phyloP scores from a whole-genome alignment of 2,888 invertebrate species.

The Pycnomerus fuliginosus region DNA sequence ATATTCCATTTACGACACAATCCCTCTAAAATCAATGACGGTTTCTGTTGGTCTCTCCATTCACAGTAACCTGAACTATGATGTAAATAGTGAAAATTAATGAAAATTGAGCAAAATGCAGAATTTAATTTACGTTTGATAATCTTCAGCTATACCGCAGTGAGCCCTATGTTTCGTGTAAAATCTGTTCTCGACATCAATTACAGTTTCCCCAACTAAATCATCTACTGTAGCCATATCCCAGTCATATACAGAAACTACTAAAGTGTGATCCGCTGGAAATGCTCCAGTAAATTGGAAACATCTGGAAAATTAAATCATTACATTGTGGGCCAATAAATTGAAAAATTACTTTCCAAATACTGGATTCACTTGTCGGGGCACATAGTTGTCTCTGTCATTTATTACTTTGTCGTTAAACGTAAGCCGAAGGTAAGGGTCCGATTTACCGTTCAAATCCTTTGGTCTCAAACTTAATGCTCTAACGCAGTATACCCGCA shows the following conservation, averaged over 20 bases:
- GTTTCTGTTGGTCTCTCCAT: constrained; percentile 77
- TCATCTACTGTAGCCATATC: constrained; percentile 70
- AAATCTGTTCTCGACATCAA: constrained; percentile 86
- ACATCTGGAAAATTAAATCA: constrained; percentile 55
- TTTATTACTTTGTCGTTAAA: constrained; percentile 66
- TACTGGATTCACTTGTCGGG: constrained; percentile 76
- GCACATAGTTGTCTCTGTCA: constrained; percentile 69
- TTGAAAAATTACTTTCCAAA: constrained; percentile 70
- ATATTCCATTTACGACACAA: constrained; percentile 70
- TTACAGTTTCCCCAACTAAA: constrained; percentile 78
- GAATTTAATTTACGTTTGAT: constrained; percentile 59
- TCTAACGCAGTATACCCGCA: constrained; percentile 76
- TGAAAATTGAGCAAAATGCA: not conserved
- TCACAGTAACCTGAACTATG: constrained; percentile 63
- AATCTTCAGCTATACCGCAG: constrained; percentile 73
- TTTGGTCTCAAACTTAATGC: constrained; percentile 71
- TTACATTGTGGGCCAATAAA: constrained; percentile 1
- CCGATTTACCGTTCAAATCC: constrained; percentile 70
- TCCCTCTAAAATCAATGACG: constrained; percentile 69
- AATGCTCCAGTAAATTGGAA: constrained; percentile 73
- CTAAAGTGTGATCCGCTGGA: constrained; percentile 73
- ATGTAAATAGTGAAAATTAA: not conserved
- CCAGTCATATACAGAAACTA: constrained; percentile 74
- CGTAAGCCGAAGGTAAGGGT: constrained; percentile 73
- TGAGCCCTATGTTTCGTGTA: constrained; percentile 76